Evolutionary conservation across 1,140 invertebrate species (phyloP).

Genomic region (Lanistes nyassanus): DNA sequence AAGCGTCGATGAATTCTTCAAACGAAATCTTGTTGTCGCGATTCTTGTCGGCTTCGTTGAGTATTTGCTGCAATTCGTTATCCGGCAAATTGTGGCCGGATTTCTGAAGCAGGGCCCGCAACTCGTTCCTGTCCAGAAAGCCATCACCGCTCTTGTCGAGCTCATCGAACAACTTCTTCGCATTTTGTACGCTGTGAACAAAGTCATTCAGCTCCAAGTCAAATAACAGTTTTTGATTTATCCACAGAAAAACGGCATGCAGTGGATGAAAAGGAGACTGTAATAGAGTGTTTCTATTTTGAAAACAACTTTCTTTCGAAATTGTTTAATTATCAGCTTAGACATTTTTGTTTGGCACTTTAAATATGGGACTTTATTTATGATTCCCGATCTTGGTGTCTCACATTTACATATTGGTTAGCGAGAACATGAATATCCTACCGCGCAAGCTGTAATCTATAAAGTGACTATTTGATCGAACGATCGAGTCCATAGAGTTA

Average conservation of each 20-base stretch:
- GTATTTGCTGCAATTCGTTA: conserved; percentile 92
- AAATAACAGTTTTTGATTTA: not conserved
- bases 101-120: conserved; percentile 84
- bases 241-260: not conserved
- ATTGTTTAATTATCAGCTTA: too few species aligned
- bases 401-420: too few species aligned
- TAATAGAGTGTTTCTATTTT: too few species aligned
- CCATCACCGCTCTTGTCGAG: conserved; percentile 98
- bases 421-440: too few species aligned
- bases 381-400: too few species aligned
- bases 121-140: conserved; percentile 65
- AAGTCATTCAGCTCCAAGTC: too few species aligned
- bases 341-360: too few species aligned
- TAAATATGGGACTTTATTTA: too few species aligned
- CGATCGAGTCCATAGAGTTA: too few species aligned
- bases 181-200: conserved; percentile 13
- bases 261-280: not conserved
- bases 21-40: conserved; percentile 71
- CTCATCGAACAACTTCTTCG: conserved; percentile 81
- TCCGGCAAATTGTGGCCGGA: conserved; percentile 88
- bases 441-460: too few species aligned
- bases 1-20: conserved; percentile 21
- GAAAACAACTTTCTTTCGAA: too few species aligned
- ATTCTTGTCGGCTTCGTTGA: conserved; percentile 88
- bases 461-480: too few species aligned